Conservation (phyloP, 2,888 invertebrate genomes). For the Trachelus iudaicus region DNA sequence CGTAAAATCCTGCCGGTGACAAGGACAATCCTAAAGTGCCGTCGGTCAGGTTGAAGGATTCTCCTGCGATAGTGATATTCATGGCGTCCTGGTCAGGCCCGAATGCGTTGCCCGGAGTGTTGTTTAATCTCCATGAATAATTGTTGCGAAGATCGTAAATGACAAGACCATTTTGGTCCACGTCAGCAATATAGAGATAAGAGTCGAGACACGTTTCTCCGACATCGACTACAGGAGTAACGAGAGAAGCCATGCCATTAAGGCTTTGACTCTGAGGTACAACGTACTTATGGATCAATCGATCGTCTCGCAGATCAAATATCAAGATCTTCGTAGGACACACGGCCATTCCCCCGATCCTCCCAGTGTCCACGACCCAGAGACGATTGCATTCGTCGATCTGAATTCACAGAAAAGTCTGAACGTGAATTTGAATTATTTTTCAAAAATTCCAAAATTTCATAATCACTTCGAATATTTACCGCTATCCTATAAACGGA, state of each 20-base stretch:
- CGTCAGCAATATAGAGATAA: constrained; percentile 60
- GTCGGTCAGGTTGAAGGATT: constrained; percentile 56
- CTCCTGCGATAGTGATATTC: constrained; percentile 59
- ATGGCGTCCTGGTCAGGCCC: constrained; percentile 58
- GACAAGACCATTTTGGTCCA: constrained; percentile 55
- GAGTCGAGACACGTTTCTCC: constrained; percentile 55
- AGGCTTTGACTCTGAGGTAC: constrained; percentile 54
- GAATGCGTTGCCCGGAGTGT: constrained; percentile 60
- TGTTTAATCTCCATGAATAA: constrained; percentile 59
- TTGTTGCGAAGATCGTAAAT: constrained; percentile 52
- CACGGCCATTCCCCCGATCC: constrained; percentile 33
- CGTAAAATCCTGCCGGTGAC: constrained; percentile 56
- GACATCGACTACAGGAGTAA: constrained; percentile 60
- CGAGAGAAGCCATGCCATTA: constrained; percentile 50
- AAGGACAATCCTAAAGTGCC: constrained; percentile 62
- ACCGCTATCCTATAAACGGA: constrained; percentile 64
- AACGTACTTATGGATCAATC: constrained; percentile 53
- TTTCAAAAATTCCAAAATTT: neutral
- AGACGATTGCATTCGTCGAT: constrained; percentile 65
- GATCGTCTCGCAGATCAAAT: constrained; percentile 61
- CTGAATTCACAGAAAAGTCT: constrained; percentile 34
- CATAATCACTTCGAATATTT: constrained; percentile 30
- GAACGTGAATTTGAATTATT: neutral
- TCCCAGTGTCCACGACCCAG: constrained; percentile 64
- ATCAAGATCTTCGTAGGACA: constrained; percentile 63